A percentile compares a stretch with the other conserved stretches of the same genome.
These are phyloP conservation scores for Ellobium chinense DNA, from an alignment of 2,888 invertebrate genomes.

Conservation along the genomic window DNA sequence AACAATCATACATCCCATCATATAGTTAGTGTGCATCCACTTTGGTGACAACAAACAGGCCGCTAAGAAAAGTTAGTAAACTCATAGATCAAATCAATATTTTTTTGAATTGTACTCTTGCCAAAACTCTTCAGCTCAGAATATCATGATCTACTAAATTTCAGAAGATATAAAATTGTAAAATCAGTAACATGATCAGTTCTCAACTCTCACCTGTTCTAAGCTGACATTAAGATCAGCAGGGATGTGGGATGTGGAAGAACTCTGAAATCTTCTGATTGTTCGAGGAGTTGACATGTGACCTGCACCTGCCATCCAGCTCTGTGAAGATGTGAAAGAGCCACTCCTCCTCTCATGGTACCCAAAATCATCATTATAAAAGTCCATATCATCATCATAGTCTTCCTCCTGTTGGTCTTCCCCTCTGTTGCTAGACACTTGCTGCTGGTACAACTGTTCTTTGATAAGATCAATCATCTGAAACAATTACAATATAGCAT, in stretches of 20 bases:
- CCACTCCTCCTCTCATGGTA: not conserved
- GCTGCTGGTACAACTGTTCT: constrained; percentile 72
- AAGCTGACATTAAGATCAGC: constrained; percentile 48
- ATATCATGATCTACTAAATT: too few relatives aligned
- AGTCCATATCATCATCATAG: not conserved
- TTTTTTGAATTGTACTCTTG: too few relatives aligned
- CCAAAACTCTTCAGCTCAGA: too few relatives aligned
- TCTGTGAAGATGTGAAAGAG: not conserved
- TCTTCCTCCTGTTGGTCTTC: constrained; percentile 51
- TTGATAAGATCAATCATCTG: constrained; percentile 72
- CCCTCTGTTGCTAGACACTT: constrained; percentile 54
- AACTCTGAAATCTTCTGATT: constrained; percentile 8
- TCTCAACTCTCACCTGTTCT: constrained; percentile 51
- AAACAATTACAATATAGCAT: constrained; percentile 34
- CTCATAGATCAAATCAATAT: too few relatives aligned
- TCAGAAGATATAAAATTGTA: too few relatives aligned
- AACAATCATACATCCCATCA: too few relatives aligned
- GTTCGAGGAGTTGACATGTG: constrained; percentile 8
- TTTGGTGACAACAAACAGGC: too few relatives aligned
- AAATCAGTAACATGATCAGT: too few relatives aligned
- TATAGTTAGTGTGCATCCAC: too few relatives aligned
- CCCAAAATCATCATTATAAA: not conserved
- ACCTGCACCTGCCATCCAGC: constrained; percentile 5
- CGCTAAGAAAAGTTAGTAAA: too few relatives aligned
- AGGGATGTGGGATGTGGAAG: constrained; percentile 29